Conservation (phyloP, 2,888 invertebrate genomes). For the Cremastinae sp. region DNA sequence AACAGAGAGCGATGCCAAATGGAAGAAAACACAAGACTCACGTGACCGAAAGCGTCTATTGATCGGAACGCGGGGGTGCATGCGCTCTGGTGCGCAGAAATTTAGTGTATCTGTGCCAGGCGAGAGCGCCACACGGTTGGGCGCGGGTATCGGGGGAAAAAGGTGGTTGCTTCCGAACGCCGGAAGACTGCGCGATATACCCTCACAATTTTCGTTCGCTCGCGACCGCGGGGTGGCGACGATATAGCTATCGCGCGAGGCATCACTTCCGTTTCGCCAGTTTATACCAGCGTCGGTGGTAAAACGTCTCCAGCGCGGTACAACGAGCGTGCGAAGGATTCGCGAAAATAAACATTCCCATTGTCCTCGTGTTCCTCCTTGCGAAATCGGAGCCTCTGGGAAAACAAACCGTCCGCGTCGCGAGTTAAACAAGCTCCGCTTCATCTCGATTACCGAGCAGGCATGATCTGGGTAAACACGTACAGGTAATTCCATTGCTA, state of each 20-base stretch:
- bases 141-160: conserved; percentile 46
- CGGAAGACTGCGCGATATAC: conserved; percentile 45
- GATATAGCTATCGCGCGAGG: conserved; percentile 28
- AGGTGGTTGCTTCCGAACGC: conserved; percentile 58
- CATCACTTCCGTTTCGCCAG: conserved; percentile 36
- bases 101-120: conserved; percentile 62
- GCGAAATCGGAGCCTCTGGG: too few species aligned
- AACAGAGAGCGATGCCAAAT: background rate
- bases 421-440: conserved; percentile 1
- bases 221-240: conserved; percentile 57
- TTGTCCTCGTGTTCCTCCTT: background rate
- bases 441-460: conserved; percentile 29
- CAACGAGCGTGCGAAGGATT: background rate
- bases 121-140: conserved; percentile 63
- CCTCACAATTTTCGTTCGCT: conserved; percentile 55
- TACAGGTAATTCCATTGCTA: conserved; percentile 54
- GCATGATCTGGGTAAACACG: conserved; percentile 52
- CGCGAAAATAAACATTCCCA: background rate
- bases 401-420: too few species aligned
- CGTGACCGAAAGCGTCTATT: conserved; percentile 76
- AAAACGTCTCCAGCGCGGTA: background rate
- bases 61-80: conserved; percentile 75
- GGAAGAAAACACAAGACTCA: conserved; percentile 65
- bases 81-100: conserved; percentile 72
- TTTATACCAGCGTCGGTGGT: background rate